A percentile compares a stretch with the other conserved stretches of the same genome.
Conservation (phyloP, 2,797 vertebrate genomes). For the Galago senegalensis region DNA sequence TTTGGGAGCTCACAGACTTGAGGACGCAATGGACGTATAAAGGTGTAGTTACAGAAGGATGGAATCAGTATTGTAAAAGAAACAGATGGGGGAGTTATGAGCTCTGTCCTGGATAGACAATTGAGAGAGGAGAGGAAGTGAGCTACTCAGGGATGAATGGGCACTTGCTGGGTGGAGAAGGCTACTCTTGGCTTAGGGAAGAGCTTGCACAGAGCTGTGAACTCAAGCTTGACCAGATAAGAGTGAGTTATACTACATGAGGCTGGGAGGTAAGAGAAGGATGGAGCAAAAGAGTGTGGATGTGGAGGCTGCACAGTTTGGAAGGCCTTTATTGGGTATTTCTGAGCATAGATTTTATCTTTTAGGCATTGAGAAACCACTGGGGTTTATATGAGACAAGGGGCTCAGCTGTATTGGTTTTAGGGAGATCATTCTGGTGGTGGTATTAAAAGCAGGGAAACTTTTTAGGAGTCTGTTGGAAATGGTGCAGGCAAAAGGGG, state of each 20-base stretch:
- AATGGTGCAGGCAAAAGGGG: background rate
- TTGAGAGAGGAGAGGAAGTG: background rate
- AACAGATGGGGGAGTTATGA: background rate
- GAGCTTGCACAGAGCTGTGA: background rate
- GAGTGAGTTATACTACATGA: accelerated
- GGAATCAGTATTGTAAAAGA: background rate
- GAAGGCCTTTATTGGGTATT: background rate
- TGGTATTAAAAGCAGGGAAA: background rate
- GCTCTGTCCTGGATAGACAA: background rate
- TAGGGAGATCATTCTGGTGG: background rate
- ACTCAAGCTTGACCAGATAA: background rate
- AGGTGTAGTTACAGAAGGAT: background rate
- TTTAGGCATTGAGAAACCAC: background rate
- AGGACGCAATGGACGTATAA: background rate
- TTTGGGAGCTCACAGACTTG: background rate
- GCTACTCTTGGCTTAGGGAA: background rate
- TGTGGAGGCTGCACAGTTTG: background rate
- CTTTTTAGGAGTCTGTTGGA: background rate
- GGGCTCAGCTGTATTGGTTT: background rate
- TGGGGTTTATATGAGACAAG: background rate
- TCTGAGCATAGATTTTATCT: background rate
- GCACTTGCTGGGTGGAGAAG: background rate
- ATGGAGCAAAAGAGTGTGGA: background rate
- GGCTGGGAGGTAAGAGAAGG: background rate
- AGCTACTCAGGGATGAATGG: background rate